Base-by-base conservation (phyloP, 2,888 invertebrate species). In the Hybos culiciformis region DNA sequence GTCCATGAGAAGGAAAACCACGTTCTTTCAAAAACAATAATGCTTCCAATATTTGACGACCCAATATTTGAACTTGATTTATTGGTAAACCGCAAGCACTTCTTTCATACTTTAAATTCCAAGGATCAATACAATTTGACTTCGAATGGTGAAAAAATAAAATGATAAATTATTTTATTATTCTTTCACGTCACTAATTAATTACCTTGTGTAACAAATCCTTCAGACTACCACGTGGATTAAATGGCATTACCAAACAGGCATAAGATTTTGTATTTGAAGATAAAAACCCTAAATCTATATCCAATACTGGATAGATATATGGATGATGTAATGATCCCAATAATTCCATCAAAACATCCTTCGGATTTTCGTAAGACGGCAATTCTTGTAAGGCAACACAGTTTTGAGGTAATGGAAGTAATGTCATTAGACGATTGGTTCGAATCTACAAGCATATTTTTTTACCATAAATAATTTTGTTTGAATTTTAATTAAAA, bases 291-390 rank as follows among this genome's bases (percentile, higher is more conserved):
- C 88, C 88, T 50, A 92, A 70, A 59, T 91, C 88, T n/a, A n/a
- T n/a, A n/a, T n/a, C n/a, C 53, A 90, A 69, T 20, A 91, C 80
- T 0, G 92, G 92, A 66, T 85, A 88, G 51, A 93, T 84, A 62
- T 91, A 92, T 0, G 93, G 92, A 66, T 93, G 92, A 62, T 92
- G 90, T 33, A 90, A 72, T 9, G 83, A 81, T 41, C 85, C 75
- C 58, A 92, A 84, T 51, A 92, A 69, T 59, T 88, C 84, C 67
- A 84, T 74, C 33, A 91, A 72, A 31, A 83, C 82, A 26, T 75
- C 68, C 18, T 77, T 72, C 45, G 72, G 74, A 50, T 77, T 76
- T 52, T 77, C 78, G 52, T 85, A 73, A 2, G 82, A 60, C 45
- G 62, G 60, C 53, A 66, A 54, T 57, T 65, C 64, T 54, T 67